Evolutionary conservation across 53 echinoderm and acorn worm genomes (phyloP), one percentile per base, ranked within the genome.

Genomic region (Arbacia lixula): DNA sequence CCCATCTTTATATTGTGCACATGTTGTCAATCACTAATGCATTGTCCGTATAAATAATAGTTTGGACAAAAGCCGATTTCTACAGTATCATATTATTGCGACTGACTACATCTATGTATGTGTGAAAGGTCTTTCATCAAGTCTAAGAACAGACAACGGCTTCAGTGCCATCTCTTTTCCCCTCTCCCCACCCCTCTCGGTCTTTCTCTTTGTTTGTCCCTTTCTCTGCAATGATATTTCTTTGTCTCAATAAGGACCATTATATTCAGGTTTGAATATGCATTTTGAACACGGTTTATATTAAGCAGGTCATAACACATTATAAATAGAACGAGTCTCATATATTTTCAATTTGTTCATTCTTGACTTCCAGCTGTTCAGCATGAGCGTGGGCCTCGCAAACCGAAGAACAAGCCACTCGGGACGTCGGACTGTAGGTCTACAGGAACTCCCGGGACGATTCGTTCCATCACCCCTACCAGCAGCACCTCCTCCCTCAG

Each of bases 341-440:
- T 10, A 46, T 46, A 46, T 16, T 49, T 19, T 11, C 5, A 30
- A 29, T 49, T 43, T 42, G 6, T 49, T 25, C n/a, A 39, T 41
- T 46, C 46, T 46, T 46, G 14, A 10, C 14, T 46, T 77, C 12
- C 60, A 95, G 95, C 95, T 76, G 95, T 95, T 4, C 95, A 95
- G 56, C 95, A 95, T 49, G 98, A 98, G 62, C 88, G 98, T 5
- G 98, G 98, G 8, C 98, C 98, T 39, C 86, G 98, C 4, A 98
- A 98, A 69, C 94, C 94, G 17, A 98, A 98, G 76, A 82, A 75
- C 66, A 95, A 95, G 30, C 87, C 93, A 4, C 52, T 81, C 6
- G 51, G 29, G 17, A 1, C 78, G 5, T 51, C 82, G 60, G 62
- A 85, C 39, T 61, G 80, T 36, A 55, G 80, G 20, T 79, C 85